These are phyloP conservation scores for Melanotaenia boesemani DNA, from an alignment of 2,797 vertebrate species.

Conservation along the genomic window DNA sequence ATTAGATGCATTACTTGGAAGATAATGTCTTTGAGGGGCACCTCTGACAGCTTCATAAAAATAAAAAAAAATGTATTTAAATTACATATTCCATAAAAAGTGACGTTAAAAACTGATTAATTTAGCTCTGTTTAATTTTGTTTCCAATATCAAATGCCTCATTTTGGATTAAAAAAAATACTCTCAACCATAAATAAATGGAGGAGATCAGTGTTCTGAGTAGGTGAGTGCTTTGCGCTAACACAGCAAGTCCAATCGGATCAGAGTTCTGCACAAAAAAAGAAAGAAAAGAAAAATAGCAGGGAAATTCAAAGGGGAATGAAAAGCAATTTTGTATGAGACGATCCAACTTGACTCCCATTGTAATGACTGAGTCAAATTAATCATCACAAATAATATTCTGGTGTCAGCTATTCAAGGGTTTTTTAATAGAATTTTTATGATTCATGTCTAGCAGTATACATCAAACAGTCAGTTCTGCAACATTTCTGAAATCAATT, in stretches of 20 bases:
- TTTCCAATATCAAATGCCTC: conserved; percentile 46
- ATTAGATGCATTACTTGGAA: neutral
- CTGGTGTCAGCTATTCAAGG: too few relatives aligned
- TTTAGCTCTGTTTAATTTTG: conserved; percentile 50
- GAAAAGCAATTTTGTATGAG: conserved; percentile 80
- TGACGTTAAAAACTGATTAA: conserved; percentile 29
- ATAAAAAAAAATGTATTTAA: too few relatives aligned
- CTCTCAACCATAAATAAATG: conserved; percentile 52
- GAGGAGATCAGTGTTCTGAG: conserved; percentile 48
- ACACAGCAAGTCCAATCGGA: conserved; percentile 76
- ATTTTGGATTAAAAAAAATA: conserved; percentile 57
- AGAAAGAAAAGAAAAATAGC: conserved; percentile 78
- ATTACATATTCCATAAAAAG: neutral
- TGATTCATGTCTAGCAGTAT: conserved; percentile 91
- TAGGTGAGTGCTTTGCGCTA: conserved; percentile 52
- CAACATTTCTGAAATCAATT: conserved; percentile 93
- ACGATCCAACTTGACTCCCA: too few relatives aligned
- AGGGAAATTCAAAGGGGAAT: conserved; percentile 84
- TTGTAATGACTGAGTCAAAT: conserved; percentile 86
- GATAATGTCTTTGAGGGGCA: too few relatives aligned
- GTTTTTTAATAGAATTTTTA: too few relatives aligned
- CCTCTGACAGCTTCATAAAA: neutral
- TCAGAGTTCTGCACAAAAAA: conserved; percentile 66
- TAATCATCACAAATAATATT: too few relatives aligned
- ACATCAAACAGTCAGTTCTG: conserved; percentile 91